Evolutionary conservation across 2,888 invertebrate genomes (phyloP), one percentile per base, ranked within the genome.

Genomic region (Augiades crinisus): DNA sequence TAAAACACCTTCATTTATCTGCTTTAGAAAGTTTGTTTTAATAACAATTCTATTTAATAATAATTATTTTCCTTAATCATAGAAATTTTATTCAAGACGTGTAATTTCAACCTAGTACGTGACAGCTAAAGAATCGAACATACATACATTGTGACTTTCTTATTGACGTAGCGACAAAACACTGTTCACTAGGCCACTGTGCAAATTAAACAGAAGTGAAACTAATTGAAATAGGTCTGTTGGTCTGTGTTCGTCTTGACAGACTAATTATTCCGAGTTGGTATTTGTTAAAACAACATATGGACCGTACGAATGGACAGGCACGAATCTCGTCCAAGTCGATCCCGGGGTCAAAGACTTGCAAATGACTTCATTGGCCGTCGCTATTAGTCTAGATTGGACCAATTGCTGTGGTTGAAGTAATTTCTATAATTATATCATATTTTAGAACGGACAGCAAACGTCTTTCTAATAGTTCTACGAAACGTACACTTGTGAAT

Each of bases 281-380:
- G 21, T 44, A 31, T 31, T 30, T 27, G 44, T 44, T 44, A 51
- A 51, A 51, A 37, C 44, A 43, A 51, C 58, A 60, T 62, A 59
- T 55, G 53, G 52, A 52, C 58, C 55, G 60, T 57, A 60, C 60
- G 58, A 58, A 57, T 64, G 62, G 59, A 41, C 19, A 36, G 59
- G 60, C 58, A 45, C 54, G 57, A 59, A 61, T 59, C 62, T 62
- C 55, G 50, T 44, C 56, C 55, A 57, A 60, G 56, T 52, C 53
- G 40, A 53, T 55, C 55, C 54, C 56, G 63, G 63, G 68, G 70
- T 78, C 69, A 70, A 65, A 74, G 68, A 68, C 71, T 74, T 75
- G 73, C 69, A 74, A 79, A 77, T 73, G 67, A 66, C 69, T 77
- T 72, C 67, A 76, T 77, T 73, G 72, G 58, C 67, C 63, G 36